Evolutionary conservation across 2,888 invertebrate genomes (phyloP), one percentile per base, ranked within the genome.

Genomic region (Pristionchus fissidentatus): DNA sequence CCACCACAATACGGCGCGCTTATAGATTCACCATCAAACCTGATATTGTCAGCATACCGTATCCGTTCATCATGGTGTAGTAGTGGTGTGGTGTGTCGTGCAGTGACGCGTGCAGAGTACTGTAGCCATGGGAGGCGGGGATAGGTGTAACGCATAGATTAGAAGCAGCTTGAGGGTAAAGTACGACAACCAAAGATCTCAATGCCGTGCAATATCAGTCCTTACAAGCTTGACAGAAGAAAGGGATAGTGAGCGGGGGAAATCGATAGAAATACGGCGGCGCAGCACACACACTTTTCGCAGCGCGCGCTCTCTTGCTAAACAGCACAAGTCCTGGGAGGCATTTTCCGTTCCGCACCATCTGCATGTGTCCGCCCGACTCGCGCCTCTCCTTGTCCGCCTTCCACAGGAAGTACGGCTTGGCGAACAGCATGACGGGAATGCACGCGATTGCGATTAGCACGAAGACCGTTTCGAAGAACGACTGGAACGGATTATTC

Each of bases 341-440:
- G n/a, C n/a, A n/a, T n/a, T n/a, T n/a, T n/a, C n/a, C n/a, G n/a
- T n/a, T n/a, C 41, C 79, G 78, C 88, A 90, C 90, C 88, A 90
- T 84, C 84, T 90, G 89, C 38, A 85, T 84, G 83, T 89, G 90
- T 15, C 88, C 88, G 83, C 84, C 83, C 43, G 79, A 80, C 75
- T 85, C 84, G 79, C 86, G 86, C 32, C 90, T 83, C 77, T 86
- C 84, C 85, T 91, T 88, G 57, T 90, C 88, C 84, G 86, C 90
- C 81, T 91, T 91, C 90, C 92, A 88, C 89, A 97, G 95, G 93
- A 95, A 94, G 90, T 97, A 94, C 0, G 99, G 99, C 93, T 98
- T 99, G 52, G 96, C 96, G 84, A 97, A 94, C 90, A 99, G 93
- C 97, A 99, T 97, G 93, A 96, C 96, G 0, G 98, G 98, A 86